phyloP scores from a whole-genome alignment of 2,888 invertebrate species.

The Ochropleura plecta region DNA sequence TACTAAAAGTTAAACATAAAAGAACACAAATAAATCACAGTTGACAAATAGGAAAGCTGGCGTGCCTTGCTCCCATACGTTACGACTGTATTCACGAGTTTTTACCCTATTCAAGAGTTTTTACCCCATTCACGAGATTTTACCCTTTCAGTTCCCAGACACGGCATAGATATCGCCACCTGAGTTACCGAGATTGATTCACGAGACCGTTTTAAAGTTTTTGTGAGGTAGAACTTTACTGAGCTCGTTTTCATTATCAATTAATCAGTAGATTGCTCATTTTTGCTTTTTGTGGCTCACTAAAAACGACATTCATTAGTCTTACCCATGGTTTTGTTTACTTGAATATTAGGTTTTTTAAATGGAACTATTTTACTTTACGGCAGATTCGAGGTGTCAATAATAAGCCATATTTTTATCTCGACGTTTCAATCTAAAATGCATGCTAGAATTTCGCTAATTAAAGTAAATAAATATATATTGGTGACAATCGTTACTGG shows the following conservation, averaged over 20 bases:
- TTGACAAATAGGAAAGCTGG: conserved; percentile 62
- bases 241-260: conserved; percentile 28
- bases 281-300: conserved; percentile 8
- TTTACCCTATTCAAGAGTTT: conserved; percentile 62
- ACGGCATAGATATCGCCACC: conserved; percentile 64
- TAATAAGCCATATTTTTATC: neutral
- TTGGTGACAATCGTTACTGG: neutral
- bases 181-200: conserved; percentile 62
- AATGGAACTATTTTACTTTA: neutral
- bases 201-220: conserved; percentile 45
- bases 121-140: conserved; percentile 50
- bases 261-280: conserved; percentile 35
- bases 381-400: neutral
- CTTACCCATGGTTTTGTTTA: neutral
- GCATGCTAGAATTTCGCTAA: neutral
- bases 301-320: neutral
- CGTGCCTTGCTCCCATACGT: conserved; percentile 62
- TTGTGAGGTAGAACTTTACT: conserved; percentile 35
- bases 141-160: conserved; percentile 60
- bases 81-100: conserved; percentile 61
- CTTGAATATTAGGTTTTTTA: neutral
- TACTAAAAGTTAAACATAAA: conserved; percentile 62
- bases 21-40: conserved; percentile 63
- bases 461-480: neutral
- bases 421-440: neutral